Evolutionary conservation across 2,797 vertebrate species (phyloP).

Genomic region (Oreortyx pictus): DNA sequence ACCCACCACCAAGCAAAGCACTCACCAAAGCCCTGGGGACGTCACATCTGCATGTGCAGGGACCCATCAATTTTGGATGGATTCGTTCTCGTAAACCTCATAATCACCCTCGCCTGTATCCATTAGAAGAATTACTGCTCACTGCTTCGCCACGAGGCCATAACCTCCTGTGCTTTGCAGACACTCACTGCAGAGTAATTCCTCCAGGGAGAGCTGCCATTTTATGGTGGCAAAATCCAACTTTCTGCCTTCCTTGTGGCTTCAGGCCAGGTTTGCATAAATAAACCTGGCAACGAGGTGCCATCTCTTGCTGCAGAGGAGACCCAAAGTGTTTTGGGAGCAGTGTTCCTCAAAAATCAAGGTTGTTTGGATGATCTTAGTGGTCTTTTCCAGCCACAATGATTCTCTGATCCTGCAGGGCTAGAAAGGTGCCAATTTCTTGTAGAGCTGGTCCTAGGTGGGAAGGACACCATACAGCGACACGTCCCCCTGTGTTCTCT

Average conservation of each 20-base stretch:
- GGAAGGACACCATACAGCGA: too few relatives aligned
- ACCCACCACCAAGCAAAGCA: neutral
- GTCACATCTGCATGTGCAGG: rapidly evolving
- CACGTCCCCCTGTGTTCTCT: neutral
- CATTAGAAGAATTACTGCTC: conserved; percentile 11
- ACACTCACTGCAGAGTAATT: neutral
- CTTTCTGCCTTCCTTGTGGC: neutral
- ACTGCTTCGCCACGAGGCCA: rapidly evolving
- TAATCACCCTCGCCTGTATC: neutral
- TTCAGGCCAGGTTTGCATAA: neutral
- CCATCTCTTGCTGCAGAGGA: neutral
- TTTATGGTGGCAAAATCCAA: neutral
- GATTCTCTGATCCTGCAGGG: too few relatives aligned
- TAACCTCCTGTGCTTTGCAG: neutral
- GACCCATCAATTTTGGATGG: neutral
- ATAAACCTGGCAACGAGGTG: neutral
- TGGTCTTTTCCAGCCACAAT: too few relatives aligned
- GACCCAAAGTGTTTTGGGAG: neutral
- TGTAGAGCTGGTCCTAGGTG: too few relatives aligned
- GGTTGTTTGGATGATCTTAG: too few relatives aligned
- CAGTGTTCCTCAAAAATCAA: neutral
- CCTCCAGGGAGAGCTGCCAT: neutral
- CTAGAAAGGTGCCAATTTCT: too few relatives aligned
- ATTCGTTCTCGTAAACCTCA: neutral
- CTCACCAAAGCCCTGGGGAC: neutral